Evolutionary conservation across 1,140 invertebrate genomes (phyloP).

Genomic region (Chrysomallon squamiferum): DNA sequence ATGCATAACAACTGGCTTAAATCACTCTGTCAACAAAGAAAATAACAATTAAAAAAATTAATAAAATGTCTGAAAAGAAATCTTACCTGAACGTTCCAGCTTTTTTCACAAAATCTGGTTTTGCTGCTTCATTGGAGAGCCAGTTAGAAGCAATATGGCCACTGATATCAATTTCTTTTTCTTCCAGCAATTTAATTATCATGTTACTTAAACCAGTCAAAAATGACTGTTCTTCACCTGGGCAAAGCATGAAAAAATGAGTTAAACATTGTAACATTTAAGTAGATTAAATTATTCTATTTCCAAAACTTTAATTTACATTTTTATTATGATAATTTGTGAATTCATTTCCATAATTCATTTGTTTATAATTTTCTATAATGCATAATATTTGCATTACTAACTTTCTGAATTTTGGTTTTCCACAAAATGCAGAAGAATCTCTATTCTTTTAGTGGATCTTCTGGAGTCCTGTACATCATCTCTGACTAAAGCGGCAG

Average conservation of each 20-base stretch:
- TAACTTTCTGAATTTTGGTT: slow-evolving; percentile 12
- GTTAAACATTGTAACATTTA: no score
- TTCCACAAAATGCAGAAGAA: slow-evolving; percentile 30
- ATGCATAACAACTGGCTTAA: no score
- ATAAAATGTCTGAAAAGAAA: no score
- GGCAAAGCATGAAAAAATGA: no score
- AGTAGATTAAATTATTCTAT: no score
- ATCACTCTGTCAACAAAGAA: no score
- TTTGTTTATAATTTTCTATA: no score
- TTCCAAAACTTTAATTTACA: no score
- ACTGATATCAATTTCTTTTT: slow-evolving; percentile 30
- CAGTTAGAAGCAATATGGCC: slow-evolving; percentile 22
- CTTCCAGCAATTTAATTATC: slow-evolving; percentile 23
- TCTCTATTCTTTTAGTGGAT: slow-evolving; percentile 32
- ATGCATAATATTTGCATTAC: no score
- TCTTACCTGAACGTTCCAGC: slow-evolving; percentile 47
- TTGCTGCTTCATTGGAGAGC: slow-evolving; percentile 41
- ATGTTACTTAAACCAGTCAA: slow-evolving; percentile 10
- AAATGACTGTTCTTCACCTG: not conserved
- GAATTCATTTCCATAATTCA: no score
- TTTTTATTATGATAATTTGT: no score
- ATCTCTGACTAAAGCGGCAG: slow-evolving; percentile 39
- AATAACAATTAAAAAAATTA: no score
- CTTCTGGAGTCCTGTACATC: slow-evolving; percentile 14
- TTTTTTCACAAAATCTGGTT: slow-evolving; percentile 37